These are phyloP conservation scores for Sminthurinus signatus DNA, from an alignment of 1,140 invertebrate genomes.

Conservation along the genomic window DNA sequence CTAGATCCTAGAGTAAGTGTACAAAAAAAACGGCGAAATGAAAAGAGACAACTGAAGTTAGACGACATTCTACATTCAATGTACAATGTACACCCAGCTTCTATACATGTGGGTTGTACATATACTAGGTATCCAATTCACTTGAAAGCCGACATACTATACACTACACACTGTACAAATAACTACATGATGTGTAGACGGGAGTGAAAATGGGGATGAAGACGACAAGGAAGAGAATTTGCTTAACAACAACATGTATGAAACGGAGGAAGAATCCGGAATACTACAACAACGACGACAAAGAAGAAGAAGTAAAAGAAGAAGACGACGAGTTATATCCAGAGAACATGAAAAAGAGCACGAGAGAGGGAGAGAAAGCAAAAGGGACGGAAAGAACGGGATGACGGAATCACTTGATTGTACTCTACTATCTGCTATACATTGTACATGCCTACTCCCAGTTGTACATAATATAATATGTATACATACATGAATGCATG, in stretches of 20 bases:
- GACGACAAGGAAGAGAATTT: background rate
- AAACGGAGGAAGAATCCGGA: background rate
- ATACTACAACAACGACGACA: background rate
- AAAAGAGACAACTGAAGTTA: constrained; percentile 2
- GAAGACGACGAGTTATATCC: no score
- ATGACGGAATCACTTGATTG: constrained; percentile 11
- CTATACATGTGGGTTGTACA: no score
- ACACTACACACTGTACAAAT: no score
- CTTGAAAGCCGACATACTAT: no score
- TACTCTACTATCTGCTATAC: no score
- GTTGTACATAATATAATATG: no score
- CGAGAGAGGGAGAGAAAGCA: constrained; percentile 1
- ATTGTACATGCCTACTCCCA: no score
- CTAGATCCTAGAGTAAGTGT: no score
- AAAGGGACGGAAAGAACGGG: background rate
- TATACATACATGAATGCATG: background rate
- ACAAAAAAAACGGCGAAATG: constrained; percentile 11
- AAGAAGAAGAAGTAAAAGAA: constrained; percentile 1
- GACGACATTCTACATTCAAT: no score
- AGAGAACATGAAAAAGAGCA: constrained; percentile 4
- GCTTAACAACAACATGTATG: background rate
- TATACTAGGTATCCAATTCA: no score
- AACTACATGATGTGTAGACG: no score
- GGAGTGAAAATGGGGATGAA: background rate
- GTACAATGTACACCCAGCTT: no score